These are phyloP conservation scores for Passer domesticus DNA, from an alignment of 2,113 vertebrate species.

Conservation along the genomic window DNA sequence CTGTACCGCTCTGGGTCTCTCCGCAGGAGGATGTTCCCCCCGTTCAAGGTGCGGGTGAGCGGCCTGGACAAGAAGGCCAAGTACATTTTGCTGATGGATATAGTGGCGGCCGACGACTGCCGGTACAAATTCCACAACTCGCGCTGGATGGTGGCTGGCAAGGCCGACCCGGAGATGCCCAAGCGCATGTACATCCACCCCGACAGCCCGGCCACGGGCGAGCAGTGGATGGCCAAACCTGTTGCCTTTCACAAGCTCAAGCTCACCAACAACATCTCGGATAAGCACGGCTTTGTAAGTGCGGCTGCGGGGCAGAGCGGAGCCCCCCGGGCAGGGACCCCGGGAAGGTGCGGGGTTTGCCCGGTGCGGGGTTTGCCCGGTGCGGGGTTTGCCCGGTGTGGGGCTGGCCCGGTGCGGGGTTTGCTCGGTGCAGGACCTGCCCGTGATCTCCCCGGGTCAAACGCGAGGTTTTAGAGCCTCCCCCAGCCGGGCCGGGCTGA, in stretches of 20 bases:
- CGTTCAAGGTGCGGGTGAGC: conserved; percentile 96
- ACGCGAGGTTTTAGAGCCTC: neutral
- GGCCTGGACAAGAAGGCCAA: conserved; percentile 98
- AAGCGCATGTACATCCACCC: conserved; percentile 99
- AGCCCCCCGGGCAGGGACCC: neutral
- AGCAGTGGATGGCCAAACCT: conserved; percentile 99
- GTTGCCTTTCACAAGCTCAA: conserved; percentile 98
- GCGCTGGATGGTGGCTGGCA: conserved; percentile 98
- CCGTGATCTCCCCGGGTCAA: neutral
- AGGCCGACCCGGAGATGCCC: conserved; percentile 98
- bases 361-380: neutral
- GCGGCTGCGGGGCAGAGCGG: neutral
- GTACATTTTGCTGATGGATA: conserved; percentile 98
- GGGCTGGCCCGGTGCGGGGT: too few species aligned
- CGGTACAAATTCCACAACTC: conserved; percentile 99
- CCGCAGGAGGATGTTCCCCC: conserved; percentile 96
- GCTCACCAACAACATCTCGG: conserved; percentile 98
- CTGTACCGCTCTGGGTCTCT: conserved; percentile 21
- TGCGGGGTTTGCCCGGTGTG: neutral
- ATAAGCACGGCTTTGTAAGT: conserved; percentile 99
- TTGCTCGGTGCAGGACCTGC: neutral
- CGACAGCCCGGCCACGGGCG: conserved; percentile 95
- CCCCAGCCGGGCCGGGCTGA: neutral
- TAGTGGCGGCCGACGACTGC: conserved; percentile 96
- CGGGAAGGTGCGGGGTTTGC: neutral